A percentile compares a stretch with the other conserved stretches of the same genome.
phyloP scores from a whole-genome alignment of 2,888 invertebrate species.

The Thecocarcelia acutangulata region DNA sequence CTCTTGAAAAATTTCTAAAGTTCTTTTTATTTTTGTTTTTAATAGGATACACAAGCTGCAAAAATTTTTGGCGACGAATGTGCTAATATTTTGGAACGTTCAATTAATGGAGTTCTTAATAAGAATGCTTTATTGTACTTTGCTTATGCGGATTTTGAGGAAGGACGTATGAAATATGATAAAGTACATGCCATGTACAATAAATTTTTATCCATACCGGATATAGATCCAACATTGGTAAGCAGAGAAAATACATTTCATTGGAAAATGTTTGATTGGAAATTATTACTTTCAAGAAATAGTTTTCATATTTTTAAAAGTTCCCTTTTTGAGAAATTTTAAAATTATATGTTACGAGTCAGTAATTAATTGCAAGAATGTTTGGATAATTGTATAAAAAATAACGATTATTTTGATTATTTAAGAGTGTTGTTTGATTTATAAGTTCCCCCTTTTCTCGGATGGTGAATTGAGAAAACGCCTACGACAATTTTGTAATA shows the following conservation, averaged over 20 bases:
- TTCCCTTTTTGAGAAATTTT: no score
- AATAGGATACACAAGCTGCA: constrained; percentile 94
- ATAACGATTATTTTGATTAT: no score
- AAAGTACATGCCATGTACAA: constrained; percentile 98
- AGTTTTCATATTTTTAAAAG: no score
- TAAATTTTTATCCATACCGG: constrained; percentile 92
- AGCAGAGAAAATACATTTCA: constrained; percentile 72
- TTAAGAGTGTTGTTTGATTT: no score
- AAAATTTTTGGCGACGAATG: constrained; percentile 97
- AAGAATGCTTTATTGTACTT: constrained; percentile 97
- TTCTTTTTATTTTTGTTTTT: constrained; percentile 10
- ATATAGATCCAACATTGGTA: constrained; percentile 97
- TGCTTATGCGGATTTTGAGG: constrained; percentile 99
- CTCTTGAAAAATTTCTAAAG: not conserved
- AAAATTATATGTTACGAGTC: no score
- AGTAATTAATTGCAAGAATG: no score
- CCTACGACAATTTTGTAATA: no score
- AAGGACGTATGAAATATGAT: constrained; percentile 96
- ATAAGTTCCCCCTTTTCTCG: no score
- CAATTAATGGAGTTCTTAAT: constrained; percentile 93
- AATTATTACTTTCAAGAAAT: no score
- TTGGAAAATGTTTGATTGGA: no score
- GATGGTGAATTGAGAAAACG: no score
- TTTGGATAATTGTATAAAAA: no score
- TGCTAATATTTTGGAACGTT: constrained; percentile 96